These are phyloP conservation scores for Ramazzottius varieornatus DNA, from an alignment of 2,888 invertebrate species.

Conservation along the genomic window DNA sequence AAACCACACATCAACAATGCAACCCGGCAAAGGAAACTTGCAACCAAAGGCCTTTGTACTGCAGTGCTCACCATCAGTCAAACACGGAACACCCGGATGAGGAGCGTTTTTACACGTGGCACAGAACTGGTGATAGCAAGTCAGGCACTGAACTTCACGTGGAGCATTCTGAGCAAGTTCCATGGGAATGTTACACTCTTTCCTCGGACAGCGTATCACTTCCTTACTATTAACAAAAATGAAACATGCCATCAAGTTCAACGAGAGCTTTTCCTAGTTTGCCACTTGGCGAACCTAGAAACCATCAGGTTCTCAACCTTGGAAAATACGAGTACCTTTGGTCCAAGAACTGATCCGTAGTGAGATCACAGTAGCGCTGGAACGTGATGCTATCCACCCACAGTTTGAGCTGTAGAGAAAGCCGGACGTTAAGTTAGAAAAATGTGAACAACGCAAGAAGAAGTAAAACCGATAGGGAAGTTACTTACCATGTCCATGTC, in stretches of 20 bases:
- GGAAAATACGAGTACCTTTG: too few species aligned
- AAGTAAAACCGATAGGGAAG: not conserved
- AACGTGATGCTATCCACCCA: not conserved
- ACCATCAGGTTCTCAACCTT: too few species aligned
- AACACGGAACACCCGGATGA: not conserved
- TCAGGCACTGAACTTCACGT: not conserved
- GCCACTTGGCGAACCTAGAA: too few species aligned
- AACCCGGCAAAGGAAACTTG: too few species aligned
- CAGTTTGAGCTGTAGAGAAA: not conserved
- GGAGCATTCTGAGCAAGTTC: not conserved
- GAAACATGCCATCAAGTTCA: too few species aligned
- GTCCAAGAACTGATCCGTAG: not conserved
- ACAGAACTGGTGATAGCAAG: not conserved
- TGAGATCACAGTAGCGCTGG: slow-evolving; percentile 2
- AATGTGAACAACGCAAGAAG: not conserved
- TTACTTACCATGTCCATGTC: not conserved
- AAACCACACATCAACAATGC: too few species aligned
- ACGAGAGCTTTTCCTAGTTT: too few species aligned
- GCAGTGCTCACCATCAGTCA: not conserved
- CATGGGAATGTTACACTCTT: not conserved
- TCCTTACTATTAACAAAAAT: not conserved
- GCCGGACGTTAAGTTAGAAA: not conserved
- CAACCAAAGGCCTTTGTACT: too few species aligned
- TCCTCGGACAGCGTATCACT: not conserved
- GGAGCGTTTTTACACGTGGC: not conserved